Conservation (phyloP, 1,140 invertebrate species). For the Brachystomella parvula region DNA sequence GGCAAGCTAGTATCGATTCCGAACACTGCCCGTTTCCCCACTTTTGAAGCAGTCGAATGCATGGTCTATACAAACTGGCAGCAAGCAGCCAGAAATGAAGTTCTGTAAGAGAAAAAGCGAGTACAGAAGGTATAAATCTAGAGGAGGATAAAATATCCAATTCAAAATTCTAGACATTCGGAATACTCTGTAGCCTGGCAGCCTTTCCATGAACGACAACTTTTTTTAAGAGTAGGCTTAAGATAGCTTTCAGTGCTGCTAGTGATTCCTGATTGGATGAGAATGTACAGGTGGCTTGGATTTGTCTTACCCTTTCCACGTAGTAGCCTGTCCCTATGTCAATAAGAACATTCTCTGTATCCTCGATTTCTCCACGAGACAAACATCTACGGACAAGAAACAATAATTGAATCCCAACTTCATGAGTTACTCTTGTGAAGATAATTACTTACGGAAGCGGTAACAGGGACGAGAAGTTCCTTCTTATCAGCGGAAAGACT, state of each 20-base stretch:
- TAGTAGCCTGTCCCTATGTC: slow-evolving; percentile 94
- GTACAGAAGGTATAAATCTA: slow-evolving; percentile 4
- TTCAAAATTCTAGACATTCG: slow-evolving; percentile 12
- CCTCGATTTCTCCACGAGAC: slow-evolving; percentile 74
- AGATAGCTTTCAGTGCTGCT: too few species aligned
- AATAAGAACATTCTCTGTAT: slow-evolving; percentile 75
- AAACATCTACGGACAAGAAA: slow-evolving; percentile 60
- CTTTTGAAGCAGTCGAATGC: too few species aligned
- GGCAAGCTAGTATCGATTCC: too few species aligned
- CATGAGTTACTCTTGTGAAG: slow-evolving; percentile 30
- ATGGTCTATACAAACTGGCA: too few species aligned
- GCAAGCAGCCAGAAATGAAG: too few species aligned
- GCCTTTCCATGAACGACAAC: too few species aligned
- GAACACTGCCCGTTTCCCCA: too few species aligned
- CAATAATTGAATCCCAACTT: slow-evolving; percentile 14
- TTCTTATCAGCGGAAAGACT: slow-evolving; percentile 64
- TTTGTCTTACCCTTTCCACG: slow-evolving; percentile 65
- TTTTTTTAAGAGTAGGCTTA: too few species aligned
- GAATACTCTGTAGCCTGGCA: neutral
- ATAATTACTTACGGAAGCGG: slow-evolving; percentile 61
- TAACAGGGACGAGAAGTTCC: slow-evolving; percentile 80
- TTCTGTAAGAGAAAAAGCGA: too few species aligned
- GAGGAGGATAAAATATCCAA: neutral
- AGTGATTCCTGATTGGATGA: too few species aligned
- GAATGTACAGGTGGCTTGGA: too few species aligned